Conservation (phyloP, 2,888 invertebrate genomes). For the Vandiemenella viatica region DNA sequence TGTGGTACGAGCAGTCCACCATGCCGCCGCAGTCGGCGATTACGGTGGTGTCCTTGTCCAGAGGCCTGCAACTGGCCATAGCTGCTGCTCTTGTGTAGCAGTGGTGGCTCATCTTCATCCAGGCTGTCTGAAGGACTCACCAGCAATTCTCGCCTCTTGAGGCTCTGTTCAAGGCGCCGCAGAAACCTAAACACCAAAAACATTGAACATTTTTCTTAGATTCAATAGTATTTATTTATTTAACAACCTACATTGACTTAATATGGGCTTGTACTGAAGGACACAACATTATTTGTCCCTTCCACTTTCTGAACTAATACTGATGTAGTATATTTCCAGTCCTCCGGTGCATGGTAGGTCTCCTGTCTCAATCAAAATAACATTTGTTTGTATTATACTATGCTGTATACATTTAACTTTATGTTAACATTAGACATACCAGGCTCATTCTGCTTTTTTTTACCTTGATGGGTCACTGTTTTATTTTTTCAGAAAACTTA, state of each 20-base stretch:
- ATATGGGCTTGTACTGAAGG: background rate
- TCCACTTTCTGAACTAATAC: too few relatives aligned
- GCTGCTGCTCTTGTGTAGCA: background rate
- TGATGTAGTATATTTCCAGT: too few relatives aligned
- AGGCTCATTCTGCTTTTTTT: too few relatives aligned
- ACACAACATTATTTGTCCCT: background rate
- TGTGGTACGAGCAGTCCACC: background rate
- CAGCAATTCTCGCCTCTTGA: slow-evolving; percentile 48
- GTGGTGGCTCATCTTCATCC: slow-evolving; percentile 18
- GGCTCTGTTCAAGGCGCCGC: slow-evolving; percentile 51
- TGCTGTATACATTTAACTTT: too few relatives aligned
- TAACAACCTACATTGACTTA: background rate
- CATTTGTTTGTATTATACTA: too few relatives aligned
- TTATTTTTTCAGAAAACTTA: too few relatives aligned
- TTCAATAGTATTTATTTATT: too few relatives aligned
- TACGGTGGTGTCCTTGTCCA: background rate
- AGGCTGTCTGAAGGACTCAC: slow-evolving; percentile 34
- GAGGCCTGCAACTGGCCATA: background rate
- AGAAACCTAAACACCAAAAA: slow-evolving; percentile 54
- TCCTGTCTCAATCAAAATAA: too few relatives aligned
- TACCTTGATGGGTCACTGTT: too few relatives aligned
- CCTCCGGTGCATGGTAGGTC: too few relatives aligned
- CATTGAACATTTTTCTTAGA: too few relatives aligned
- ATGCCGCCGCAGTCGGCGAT: background rate
- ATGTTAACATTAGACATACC: too few relatives aligned